Base-by-base conservation (phyloP, 2,797 vertebrate genomes). In the Argentina silus region DNA sequence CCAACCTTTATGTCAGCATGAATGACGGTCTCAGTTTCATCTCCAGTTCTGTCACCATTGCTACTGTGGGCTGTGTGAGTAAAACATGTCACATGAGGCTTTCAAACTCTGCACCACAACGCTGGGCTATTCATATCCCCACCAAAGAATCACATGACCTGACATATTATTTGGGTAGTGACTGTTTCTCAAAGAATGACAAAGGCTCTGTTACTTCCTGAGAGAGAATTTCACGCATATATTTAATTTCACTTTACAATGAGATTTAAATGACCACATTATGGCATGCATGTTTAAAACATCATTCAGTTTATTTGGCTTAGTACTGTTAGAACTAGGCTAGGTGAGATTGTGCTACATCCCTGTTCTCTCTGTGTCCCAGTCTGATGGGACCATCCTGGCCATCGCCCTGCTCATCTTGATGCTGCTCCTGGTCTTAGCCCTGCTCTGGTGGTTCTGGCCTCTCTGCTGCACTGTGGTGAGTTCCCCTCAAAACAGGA, bases 381-480 rank as follows among this genome's bases (percentile, higher is more conserved):
- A 99, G 98, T 97, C 97, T 0, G 97, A 99, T 12, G 98, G 98
- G 78, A 98, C 97, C 76, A 95, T 99, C 86, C 90, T 99, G 94
- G 97, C 97, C 2, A 95, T 99, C 0, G 96, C 96, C 3, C 82
- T 99, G 84, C 88, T 99, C 82, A 96, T 99, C 87, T 93, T 99
- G 73, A 97, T 99, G 93, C 90, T 99, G 7, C 92, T 99, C n/a
- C 86, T 99, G 86, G 89, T 95, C 0, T 72, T 99, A 92, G 95
- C 88, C 14, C 93, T 99, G 2, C 93, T 99, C 67, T 99, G 98
- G 98, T 99, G 98, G 98, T 99, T 99, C 93, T 99, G 98, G 98
- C 98, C 98, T 9, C 96, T 99, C n/a, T 99, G 98, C 90, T 99
- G 98, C 91, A 99, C 98, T 0, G 97, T 99, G 97, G 98, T 99